phyloP scores from a whole-genome alignment of 2,797 vertebrate species.

The Myripristis murdjan region DNA sequence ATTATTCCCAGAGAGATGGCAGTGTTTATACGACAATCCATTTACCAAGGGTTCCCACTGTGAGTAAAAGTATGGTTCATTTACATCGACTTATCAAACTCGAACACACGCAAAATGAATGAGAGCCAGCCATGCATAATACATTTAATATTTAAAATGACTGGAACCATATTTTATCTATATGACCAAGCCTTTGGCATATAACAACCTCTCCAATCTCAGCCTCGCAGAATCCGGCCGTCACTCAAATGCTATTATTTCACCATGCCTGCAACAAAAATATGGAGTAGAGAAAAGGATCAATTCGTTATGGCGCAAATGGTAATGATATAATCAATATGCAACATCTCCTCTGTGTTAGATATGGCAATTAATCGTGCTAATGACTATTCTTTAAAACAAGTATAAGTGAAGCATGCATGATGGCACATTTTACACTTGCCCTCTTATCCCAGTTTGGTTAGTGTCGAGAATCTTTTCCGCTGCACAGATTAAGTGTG shows the following conservation, averaged over 20 bases:
- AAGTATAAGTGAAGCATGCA: constrained; percentile 47
- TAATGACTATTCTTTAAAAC: constrained; percentile 71
- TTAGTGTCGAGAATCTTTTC: constrained; percentile 52
- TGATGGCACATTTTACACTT: constrained; percentile 66
- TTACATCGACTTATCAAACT: constrained; percentile 73
- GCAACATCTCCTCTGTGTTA: constrained; percentile 66
- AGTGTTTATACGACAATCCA: constrained; percentile 40
- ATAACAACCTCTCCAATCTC: constrained; percentile 61
- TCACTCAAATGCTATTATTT: constrained; percentile 65
- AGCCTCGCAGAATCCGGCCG: constrained; percentile 47
- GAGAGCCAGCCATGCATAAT: constrained; percentile 74
- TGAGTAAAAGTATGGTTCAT: constrained; percentile 63
- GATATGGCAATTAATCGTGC: constrained; percentile 68
- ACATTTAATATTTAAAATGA: constrained; percentile 79
- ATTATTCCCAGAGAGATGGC: constrained; percentile 57
- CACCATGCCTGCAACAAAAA: constrained; percentile 28
- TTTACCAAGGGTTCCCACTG: constrained; percentile 57
- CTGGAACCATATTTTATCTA: constrained; percentile 71
- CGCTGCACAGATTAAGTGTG: constrained; percentile 70
- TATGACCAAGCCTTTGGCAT: constrained; percentile 68
- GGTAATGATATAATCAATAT: constrained; percentile 75
- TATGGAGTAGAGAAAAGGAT: constrained; percentile 48
- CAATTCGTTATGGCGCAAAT: constrained; percentile 50
- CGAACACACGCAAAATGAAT: constrained; percentile 65
- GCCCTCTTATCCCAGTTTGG: constrained; percentile 48